These are phyloP conservation scores for Pituophis catenifer DNA, from an alignment of 2,113 vertebrate genomes.

Conservation along the genomic window DNA sequence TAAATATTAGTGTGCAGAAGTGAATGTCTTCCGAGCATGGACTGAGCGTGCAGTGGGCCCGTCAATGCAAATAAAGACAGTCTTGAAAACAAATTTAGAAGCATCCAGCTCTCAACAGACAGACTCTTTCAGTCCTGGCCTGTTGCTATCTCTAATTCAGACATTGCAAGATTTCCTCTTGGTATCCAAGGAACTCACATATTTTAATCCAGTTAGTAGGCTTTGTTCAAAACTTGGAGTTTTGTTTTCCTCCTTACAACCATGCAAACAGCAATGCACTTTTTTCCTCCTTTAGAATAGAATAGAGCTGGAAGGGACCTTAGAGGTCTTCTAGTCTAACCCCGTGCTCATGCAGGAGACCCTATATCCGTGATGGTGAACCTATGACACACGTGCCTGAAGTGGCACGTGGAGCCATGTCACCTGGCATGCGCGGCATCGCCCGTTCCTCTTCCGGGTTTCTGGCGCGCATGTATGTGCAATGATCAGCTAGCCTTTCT, in stretches of 20 bases:
- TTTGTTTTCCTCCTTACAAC: not conserved
- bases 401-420: too few species aligned
- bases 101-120: not conserved
- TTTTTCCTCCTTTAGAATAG: too few species aligned
- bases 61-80: not conserved
- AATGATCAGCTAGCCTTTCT: too few species aligned
- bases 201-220: not conserved
- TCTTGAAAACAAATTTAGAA: not conserved
- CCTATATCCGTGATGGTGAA: too few species aligned
- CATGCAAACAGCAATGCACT: not conserved
- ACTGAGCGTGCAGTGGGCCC: not conserved
- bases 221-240: too few species aligned
- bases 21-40: not conserved
- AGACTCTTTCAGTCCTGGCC: not conserved
- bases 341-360: too few species aligned
- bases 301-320: too few species aligned
- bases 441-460: too few species aligned
- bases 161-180: not conserved
- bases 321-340: too few species aligned
- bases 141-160: not conserved
- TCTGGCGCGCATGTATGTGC: too few species aligned
- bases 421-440: too few species aligned
- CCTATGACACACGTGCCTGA: too few species aligned
- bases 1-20: not conserved
- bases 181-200: not conserved